These are phyloP conservation scores for Lasaia peninsularis DNA, from an alignment of 1,140 invertebrate genomes.

Conservation along the genomic window DNA sequence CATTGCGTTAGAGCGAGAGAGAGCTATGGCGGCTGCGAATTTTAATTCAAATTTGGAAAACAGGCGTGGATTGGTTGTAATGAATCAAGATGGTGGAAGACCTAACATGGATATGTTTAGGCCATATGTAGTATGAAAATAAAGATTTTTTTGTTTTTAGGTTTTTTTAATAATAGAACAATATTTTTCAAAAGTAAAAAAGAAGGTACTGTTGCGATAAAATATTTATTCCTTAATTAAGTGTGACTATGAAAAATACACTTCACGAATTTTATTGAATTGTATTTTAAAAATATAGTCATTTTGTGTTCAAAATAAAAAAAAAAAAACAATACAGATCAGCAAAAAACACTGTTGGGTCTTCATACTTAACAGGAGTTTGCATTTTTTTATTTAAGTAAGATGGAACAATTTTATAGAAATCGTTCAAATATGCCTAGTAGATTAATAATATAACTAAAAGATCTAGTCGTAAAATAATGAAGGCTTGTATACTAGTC, in stretches of 20 bases:
- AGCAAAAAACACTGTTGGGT: too few relatives aligned
- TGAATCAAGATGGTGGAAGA: constrained; percentile 68
- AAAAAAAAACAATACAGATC: too few relatives aligned
- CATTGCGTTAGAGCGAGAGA: constrained; percentile 67
- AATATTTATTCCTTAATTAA: neutral
- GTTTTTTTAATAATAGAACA: constrained; percentile 10
- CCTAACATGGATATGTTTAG: constrained; percentile 73
- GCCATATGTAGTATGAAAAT: constrained; percentile 76
- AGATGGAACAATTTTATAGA: too few relatives aligned
- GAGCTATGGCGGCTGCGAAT: constrained; percentile 66
- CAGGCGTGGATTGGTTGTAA: constrained; percentile 62
- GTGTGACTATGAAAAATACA: too few relatives aligned
- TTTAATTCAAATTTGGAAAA: constrained; percentile 75
- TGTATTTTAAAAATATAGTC: too few relatives aligned
- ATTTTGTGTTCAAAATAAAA: too few relatives aligned
- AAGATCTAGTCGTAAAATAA: constrained; percentile 3
- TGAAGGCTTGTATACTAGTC: constrained; percentile 2
- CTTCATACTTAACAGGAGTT: too few relatives aligned
- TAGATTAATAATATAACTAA: neutral
- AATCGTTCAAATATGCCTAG: neutral
- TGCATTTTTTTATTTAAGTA: too few relatives aligned
- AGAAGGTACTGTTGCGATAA: neutral
- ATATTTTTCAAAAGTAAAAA: neutral
- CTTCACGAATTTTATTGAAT: too few relatives aligned
- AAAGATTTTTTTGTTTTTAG: constrained; percentile 48